phyloP scores from a whole-genome alignment of 2,888 invertebrate species.

The Diarsia brunnea region DNA sequence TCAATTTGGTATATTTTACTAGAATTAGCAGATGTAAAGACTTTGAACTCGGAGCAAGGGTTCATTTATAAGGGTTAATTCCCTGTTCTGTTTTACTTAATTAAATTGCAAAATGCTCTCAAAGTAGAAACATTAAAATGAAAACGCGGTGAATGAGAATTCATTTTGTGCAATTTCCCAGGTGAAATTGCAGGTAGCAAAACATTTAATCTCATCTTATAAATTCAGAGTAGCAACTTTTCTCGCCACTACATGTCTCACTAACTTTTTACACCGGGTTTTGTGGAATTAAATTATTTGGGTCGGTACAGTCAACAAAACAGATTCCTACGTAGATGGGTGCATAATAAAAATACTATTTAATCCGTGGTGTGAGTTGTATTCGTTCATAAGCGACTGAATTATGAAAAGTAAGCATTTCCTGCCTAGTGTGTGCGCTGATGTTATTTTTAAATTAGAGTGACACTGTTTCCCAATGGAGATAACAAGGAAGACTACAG shows the following conservation, averaged over 20 bases:
- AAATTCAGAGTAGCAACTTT: slow-evolving; percentile 12
- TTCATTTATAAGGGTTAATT: not conserved
- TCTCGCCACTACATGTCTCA: not conserved
- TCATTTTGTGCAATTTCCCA: slow-evolving; percentile 9
- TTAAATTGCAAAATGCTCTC: not conserved
- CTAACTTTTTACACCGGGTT: not conserved
- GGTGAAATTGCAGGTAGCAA: slow-evolving; percentile 11
- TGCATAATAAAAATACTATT: not conserved
- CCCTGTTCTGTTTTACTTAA: not conserved
- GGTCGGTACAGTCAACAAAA: not conserved
- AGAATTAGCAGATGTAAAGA: not conserved
- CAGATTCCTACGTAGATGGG: not conserved
- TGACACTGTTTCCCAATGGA: not conserved
- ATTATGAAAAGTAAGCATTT: not conserved
- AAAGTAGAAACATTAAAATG: not conserved
- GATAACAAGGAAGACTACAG: not conserved
- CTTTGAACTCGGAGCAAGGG: not conserved
- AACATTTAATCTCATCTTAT: slow-evolving; percentile 24
- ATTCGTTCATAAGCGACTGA: not conserved
- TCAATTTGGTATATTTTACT: not conserved
- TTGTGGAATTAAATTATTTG: slow-evolving; percentile 12
- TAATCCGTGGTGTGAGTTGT: not conserved
- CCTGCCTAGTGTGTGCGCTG: not conserved
- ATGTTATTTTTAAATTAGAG: not conserved
- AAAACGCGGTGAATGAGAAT: slow-evolving; percentile 16